Conservation (phyloP, 2,113 vertebrate genomes). For the Ptilonorhynchus violaceus region DNA sequence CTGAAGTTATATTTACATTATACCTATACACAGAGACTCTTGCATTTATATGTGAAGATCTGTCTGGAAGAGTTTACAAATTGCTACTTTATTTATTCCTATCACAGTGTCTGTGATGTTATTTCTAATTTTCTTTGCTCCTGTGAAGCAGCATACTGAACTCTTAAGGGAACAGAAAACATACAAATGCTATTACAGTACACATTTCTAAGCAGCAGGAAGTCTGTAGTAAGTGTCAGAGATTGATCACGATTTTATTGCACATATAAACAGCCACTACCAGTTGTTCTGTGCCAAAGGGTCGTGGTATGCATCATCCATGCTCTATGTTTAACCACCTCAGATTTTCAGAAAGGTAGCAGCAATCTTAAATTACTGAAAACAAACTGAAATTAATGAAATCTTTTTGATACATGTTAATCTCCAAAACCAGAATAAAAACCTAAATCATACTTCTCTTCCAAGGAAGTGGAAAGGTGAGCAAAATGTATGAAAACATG, state of each 20-base stretch:
- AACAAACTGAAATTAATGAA: neutral
- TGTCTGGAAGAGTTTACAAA: conserved; percentile 33
- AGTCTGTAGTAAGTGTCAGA: conserved; percentile 73
- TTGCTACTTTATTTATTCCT: conserved; percentile 27
- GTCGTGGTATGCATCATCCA: conserved; percentile 3
- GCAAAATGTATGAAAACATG: neutral
- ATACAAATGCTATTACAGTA: conserved; percentile 73
- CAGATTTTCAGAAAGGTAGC: conserved; percentile 23
- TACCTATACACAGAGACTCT: neutral
- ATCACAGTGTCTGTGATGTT: conserved; percentile 19
- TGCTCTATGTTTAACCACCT: conserved; percentile 38
- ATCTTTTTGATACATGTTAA: neutral
- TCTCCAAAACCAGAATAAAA: neutral
- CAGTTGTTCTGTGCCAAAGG: conserved; percentile 30
- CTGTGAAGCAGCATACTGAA: conserved; percentile 62
- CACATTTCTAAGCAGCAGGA: conserved; percentile 72
- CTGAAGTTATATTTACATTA: neutral
- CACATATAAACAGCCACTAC: conserved; percentile 62
- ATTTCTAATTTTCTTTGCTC: conserved; percentile 72
- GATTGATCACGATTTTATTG: conserved; percentile 70
- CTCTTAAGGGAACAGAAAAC: conserved; percentile 70
- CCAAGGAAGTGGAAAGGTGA: neutral
- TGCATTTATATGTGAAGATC: neutral
- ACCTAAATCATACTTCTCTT: neutral
- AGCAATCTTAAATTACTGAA: conserved; percentile 50